phyloP scores from a whole-genome alignment of 2,113 vertebrate genomes.

The Leptosomus discolor region DNA sequence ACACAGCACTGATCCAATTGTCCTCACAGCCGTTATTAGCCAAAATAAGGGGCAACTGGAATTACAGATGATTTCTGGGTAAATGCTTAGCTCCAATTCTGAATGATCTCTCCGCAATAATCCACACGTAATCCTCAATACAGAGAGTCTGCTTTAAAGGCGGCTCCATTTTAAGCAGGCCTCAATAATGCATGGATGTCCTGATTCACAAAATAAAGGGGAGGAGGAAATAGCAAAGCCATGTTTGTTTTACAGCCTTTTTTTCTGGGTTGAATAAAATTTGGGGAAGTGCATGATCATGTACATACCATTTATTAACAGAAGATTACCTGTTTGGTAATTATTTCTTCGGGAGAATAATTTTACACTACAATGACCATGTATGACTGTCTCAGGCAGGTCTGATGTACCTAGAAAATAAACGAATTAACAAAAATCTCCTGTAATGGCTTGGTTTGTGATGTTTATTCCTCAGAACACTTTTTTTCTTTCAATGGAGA shows the following conservation, averaged over 20 bases:
- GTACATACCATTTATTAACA: not conserved
- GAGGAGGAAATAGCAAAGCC: not conserved
- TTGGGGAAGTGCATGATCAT: not conserved
- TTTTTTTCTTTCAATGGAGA: not conserved
- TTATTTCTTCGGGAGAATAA: conserved; percentile 2
- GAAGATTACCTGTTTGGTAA: not conserved
- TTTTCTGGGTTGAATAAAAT: not conserved
- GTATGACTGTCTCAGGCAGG: not conserved
- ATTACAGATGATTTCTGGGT: conserved; percentile 49
- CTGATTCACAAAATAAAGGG: not conserved
- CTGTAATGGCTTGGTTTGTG: not conserved
- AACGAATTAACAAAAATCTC: not conserved
- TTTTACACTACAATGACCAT: not conserved
- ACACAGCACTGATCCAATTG: conserved; percentile 28
- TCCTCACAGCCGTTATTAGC: conserved; percentile 29
- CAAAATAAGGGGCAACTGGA: conserved; percentile 38
- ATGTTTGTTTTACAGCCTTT: not conserved
- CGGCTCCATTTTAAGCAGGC: not conserved
- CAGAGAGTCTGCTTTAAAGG: not conserved
- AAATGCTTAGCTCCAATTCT: not conserved
- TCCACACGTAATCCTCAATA: conserved; percentile 31
- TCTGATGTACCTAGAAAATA: conserved; percentile 13
- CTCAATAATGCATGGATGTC: not conserved
- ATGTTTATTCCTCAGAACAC: not conserved
- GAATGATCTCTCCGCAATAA: conserved; percentile 46